These are phyloP conservation scores for Napeogenes sylphis DNA, from an alignment of 2,888 invertebrate genomes.

Conservation along the genomic window DNA sequence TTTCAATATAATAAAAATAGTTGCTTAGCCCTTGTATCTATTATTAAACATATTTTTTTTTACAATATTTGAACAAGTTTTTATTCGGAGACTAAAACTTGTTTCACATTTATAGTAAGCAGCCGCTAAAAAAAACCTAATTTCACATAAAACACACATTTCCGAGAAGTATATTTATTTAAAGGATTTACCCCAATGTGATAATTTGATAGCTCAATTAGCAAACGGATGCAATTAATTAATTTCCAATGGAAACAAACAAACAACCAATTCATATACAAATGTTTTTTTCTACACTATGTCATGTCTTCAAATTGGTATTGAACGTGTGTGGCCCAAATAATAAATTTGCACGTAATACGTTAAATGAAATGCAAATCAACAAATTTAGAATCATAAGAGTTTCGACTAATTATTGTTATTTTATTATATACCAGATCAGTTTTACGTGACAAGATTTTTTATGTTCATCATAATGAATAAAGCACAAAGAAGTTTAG, in stretches of 20 bases:
- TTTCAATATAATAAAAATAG: too few relatives aligned
- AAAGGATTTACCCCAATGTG: slow-evolving; percentile 5
- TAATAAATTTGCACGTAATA: slow-evolving; percentile 40
- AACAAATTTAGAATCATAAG: slow-evolving; percentile 65
- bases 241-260: slow-evolving; percentile 11
- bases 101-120: too few relatives aligned
- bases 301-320: slow-evolving; percentile 15
- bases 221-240: slow-evolving; percentile 23
- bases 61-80: too few relatives aligned
- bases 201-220: slow-evolving; percentile 24
- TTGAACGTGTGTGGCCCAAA: slow-evolving; percentile 38
- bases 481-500: slow-evolving; percentile 1
- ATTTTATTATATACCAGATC: slow-evolving; percentile 55
- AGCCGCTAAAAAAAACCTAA: too few relatives aligned
- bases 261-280: slow-evolving; percentile 20
- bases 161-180: slow-evolving; percentile 6
- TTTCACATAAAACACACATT: not conserved
- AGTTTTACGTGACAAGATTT: slow-evolving; percentile 39
- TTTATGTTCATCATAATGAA: slow-evolving; percentile 24
- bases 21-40: too few relatives aligned
- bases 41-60: too few relatives aligned
- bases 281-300: slow-evolving; percentile 23
- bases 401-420: slow-evolving; percentile 54
- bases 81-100: too few relatives aligned
- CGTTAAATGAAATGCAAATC: slow-evolving; percentile 61